Evolutionary conservation across 2,797 vertebrate species (phyloP).

Genomic region (Eulemur albifrons): DNA sequence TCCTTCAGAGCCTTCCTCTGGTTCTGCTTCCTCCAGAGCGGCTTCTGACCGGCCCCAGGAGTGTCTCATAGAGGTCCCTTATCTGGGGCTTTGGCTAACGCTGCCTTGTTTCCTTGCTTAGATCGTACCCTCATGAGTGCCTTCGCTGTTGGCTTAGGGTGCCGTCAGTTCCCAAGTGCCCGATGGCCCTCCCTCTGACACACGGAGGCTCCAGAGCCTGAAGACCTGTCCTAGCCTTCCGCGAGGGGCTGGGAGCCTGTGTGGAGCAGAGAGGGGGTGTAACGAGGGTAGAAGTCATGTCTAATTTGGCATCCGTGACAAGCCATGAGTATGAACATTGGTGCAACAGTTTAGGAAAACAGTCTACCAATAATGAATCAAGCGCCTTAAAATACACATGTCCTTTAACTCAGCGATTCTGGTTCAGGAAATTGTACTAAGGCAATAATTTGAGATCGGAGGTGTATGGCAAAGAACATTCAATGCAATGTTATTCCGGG

Average conservation of each 20-base stretch:
- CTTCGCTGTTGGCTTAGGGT: neutral
- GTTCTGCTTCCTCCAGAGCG: neutral
- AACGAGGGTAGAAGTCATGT: neutral
- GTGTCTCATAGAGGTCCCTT: neutral
- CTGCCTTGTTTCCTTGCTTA: neutral
- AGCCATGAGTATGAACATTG: neutral
- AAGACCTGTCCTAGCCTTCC: neutral
- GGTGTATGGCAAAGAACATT: neutral
- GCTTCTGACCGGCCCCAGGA: neutral
- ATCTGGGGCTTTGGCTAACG: neutral
- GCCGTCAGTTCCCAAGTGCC: neutral
- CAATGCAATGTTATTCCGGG: neutral
- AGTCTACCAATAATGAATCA: neutral
- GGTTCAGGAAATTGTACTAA: neutral
- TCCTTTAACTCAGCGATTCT: neutral
- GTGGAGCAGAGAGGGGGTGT: neutral
- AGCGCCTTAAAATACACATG: neutral
- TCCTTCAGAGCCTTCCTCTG: neutral
- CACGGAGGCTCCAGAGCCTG: neutral
- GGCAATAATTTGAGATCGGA: neutral
- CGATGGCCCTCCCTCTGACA: rapidly evolving
- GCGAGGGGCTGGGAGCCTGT: neutral
- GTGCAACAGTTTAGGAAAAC: neutral
- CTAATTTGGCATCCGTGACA: neutral
- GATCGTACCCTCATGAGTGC: neutral